A percentile compares a stretch with the other conserved stretches of the same genome.
Conservation (phyloP, 2,113 vertebrate genomes). For the Neopipo cinnamomea region DNA sequence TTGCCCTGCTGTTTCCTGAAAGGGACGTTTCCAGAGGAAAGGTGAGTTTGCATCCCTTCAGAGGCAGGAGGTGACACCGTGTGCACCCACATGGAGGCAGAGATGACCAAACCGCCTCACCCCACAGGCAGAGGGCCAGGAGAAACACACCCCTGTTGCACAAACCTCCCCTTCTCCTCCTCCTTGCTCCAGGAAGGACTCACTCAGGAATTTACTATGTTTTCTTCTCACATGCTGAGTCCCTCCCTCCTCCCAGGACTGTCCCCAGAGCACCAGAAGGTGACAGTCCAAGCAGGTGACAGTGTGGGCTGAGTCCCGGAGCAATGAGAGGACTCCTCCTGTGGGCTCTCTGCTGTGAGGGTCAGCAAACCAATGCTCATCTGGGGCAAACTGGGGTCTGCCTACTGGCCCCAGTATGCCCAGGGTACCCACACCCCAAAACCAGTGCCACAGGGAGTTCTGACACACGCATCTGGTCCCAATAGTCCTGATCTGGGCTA, state of each 20-base stretch:
- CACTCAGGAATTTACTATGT: background rate
- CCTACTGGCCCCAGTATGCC: background rate
- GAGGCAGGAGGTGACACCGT: background rate
- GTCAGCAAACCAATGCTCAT: background rate
- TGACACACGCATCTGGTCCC: rapidly evolving
- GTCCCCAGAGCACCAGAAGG: rapidly evolving
- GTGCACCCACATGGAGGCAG: background rate
- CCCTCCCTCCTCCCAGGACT: background rate
- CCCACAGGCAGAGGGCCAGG: rapidly evolving
- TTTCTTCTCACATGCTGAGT: background rate
- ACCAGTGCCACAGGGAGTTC: background rate
- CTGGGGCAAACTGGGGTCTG: rapidly evolving
- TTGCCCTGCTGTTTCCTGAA: background rate
- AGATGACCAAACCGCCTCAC: background rate
- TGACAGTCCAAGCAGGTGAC: background rate
- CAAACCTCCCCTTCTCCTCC: background rate
- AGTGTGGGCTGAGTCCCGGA: background rate
- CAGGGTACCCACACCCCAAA: background rate
- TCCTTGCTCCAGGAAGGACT: background rate
- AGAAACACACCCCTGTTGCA: background rate
- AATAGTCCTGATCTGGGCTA: rapidly evolving
- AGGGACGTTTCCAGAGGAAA: background rate
- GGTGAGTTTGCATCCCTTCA: background rate
- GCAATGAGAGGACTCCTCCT: background rate
- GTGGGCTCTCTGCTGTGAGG: rapidly evolving